Conservation (phyloP, 2,113 vertebrate genomes). For the Dasyornis broadbenti region DNA sequence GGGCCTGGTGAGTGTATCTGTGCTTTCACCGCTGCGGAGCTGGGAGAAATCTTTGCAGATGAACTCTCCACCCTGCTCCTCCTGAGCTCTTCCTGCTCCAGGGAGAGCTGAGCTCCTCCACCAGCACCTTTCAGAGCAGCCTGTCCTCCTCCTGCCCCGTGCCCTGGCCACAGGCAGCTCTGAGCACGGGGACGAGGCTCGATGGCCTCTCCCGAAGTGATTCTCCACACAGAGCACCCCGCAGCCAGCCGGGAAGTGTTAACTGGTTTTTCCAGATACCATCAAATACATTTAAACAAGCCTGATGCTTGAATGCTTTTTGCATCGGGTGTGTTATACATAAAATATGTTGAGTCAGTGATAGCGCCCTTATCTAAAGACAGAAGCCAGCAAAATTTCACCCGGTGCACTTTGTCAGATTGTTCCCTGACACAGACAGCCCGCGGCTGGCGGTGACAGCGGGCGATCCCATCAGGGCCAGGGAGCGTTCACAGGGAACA, state of each 20-base stretch:
- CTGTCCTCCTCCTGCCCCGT: background rate
- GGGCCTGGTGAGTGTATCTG: background rate
- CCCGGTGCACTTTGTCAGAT: constrained; percentile 82
- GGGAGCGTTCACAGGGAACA: background rate
- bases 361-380: constrained; percentile 93
- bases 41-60: background rate
- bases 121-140: background rate
- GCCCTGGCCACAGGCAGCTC: background rate
- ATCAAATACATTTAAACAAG: constrained; percentile 98
- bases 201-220: background rate
- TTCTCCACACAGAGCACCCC: background rate
- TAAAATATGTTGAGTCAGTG: constrained; percentile 97
- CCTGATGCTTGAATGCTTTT: constrained; percentile 94
- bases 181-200: accelerated
- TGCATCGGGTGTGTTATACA: constrained; percentile 92
- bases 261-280: constrained; percentile 86
- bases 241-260: constrained; percentile 59
- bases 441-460: constrained; percentile 81
- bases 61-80: background rate
- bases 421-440: constrained; percentile 86
- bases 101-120: background rate
- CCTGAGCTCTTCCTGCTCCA: background rate
- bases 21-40: accelerated
- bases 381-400: constrained; percentile 89
- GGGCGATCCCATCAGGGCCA: constrained; percentile 80